Conservation (phyloP, 2,113 vertebrate species). For the Cisticola juncidis region DNA sequence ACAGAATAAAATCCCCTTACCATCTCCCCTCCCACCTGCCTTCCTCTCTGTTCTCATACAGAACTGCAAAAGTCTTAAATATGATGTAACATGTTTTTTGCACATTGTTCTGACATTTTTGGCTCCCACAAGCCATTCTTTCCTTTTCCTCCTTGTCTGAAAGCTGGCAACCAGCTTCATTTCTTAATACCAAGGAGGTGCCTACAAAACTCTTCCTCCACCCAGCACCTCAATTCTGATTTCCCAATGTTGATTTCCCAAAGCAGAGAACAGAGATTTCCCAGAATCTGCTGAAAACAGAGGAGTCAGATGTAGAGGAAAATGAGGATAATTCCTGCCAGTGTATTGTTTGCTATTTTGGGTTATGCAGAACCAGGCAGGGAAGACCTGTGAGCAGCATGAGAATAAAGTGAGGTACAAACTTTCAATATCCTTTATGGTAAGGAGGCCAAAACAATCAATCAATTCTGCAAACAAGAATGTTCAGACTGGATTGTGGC, state of each 20-base stretch:
- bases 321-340: not conserved
- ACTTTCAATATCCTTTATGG: not conserved
- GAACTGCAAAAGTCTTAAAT: not conserved
- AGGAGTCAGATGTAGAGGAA: not conserved
- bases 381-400: not conserved
- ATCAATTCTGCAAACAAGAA: not conserved
- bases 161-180: not conserved
- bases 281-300: not conserved
- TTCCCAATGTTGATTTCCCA: not conserved
- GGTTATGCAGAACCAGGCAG: not conserved
- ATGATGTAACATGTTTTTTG: not conserved
- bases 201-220: not conserved
- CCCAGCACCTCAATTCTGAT: not conserved
- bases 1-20: not conserved
- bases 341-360: not conserved
- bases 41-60: not conserved
- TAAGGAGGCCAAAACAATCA: not conserved
- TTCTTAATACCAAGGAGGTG: not conserved
- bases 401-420: not conserved
- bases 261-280: not conserved
- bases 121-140: not conserved
- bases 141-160: slow-evolving; percentile 1
- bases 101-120: not conserved
- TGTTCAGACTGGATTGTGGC: not conserved
- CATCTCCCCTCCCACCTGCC: not conserved